A percentile compares a stretch with the other conserved stretches of the same genome.
phyloP scores from a whole-genome alignment of 2,113 vertebrate genomes.

The Cinclus mexicanus region DNA sequence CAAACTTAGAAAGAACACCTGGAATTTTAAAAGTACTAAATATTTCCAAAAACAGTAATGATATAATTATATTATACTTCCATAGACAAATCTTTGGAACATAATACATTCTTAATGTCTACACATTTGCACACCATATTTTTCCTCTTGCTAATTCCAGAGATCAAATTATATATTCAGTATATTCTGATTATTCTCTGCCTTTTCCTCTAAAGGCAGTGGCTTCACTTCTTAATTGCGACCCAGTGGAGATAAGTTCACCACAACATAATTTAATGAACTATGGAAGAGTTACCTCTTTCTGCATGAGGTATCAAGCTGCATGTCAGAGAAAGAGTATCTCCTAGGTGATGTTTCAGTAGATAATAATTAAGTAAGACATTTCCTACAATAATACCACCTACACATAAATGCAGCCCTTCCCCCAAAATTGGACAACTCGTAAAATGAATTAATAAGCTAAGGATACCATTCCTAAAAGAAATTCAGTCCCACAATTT shows the following conservation, averaged over 20 bases:
- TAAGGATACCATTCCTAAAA: background rate
- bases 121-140: background rate
- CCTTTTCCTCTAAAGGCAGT: conserved; percentile 30
- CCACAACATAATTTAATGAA: conserved; percentile 17
- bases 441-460: background rate
- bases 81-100: background rate
- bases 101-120: background rate
- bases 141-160: background rate
- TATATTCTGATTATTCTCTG: conserved; percentile 47
- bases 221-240: conserved; percentile 49
- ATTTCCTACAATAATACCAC: conserved; percentile 55
- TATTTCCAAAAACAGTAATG: background rate
- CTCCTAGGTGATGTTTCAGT: conserved; percentile 26
- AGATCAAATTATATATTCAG: conserved; percentile 52
- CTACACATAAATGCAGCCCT: background rate
- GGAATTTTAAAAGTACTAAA: background rate
- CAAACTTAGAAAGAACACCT: background rate
- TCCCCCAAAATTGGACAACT: background rate
- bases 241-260: conserved; percentile 42
- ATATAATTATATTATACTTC: background rate
- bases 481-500: background rate
- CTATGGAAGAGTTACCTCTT: conserved; percentile 2
- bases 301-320: conserved; percentile 18
- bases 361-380: conserved; percentile 32
- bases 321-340: conserved; percentile 14